A percentile compares a stretch with the other conserved stretches of the same genome.
Evolutionary conservation across 2,113 vertebrate species (phyloP).

Genomic region (Syngnathus floridae): DNA sequence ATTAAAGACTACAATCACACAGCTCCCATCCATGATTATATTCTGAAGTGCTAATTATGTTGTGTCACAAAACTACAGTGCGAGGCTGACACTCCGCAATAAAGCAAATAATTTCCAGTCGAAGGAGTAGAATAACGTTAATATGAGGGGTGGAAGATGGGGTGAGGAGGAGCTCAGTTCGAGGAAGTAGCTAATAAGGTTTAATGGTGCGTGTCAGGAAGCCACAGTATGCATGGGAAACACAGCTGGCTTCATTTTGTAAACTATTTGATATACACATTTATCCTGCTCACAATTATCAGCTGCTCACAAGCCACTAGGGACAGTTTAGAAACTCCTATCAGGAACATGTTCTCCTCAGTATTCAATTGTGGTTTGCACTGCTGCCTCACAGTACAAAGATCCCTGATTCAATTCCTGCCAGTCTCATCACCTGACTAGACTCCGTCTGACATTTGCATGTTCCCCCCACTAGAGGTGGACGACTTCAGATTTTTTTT

Average conservation of each 20-base stretch:
- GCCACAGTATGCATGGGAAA: slow-evolving; percentile 97
- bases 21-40: slow-evolving; percentile 92
- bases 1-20: slow-evolving; percentile 87
- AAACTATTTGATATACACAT: slow-evolving; percentile 99
- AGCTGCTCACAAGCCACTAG: slow-evolving; percentile 88
- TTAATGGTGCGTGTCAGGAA: slow-evolving; percentile 99
- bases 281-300: slow-evolving; percentile 88
- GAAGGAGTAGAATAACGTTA: slow-evolving; percentile 97
- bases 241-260: slow-evolving; percentile 99
- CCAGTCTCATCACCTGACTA: background rate
- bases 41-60: slow-evolving; percentile 98
- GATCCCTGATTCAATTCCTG: background rate
- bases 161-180: slow-evolving; percentile 95
- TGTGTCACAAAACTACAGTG: slow-evolving; percentile 89
- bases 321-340: slow-evolving; percentile 86
- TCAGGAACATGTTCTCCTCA: slow-evolving; percentile 57
- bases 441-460: background rate
- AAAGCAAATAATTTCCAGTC: slow-evolving; percentile 99
- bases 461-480: background rate
- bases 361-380: slow-evolving; percentile 69
- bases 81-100: slow-evolving; percentile 98
- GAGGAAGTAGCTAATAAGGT: slow-evolving; percentile 99
- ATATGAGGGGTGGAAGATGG: slow-evolving; percentile 97
- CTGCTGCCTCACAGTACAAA: background rate
- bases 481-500: background rate